Evolutionary conservation across 2,113 vertebrate genomes (phyloP), one percentile per base, ranked within the genome.

Genomic region (Carassius auratus): DNA sequence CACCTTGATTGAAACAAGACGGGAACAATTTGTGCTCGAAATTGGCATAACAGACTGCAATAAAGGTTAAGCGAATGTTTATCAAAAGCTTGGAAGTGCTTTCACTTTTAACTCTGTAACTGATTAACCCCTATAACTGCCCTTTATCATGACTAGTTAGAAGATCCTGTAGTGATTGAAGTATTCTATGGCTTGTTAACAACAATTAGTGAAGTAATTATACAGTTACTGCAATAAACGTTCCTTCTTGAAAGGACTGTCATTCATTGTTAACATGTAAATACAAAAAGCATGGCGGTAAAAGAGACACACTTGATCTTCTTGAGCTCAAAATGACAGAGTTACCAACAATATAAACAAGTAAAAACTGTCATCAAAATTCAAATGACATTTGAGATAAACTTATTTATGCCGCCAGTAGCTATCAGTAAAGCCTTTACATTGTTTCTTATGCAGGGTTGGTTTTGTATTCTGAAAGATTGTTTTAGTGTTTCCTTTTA

Each of bases 141-240:
- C 90, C 89, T 93, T 95, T 95, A 92, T 94, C 83, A 92, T 93
- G 92, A 89, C 81, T 83, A 90, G 88, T 87, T 87, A 87, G 89
- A 91, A 88, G 87, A 82, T 85, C 89, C 89, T 73, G 89, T 89
- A 93, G 93, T 94, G 93, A 95, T 94, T 92, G 91, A 90, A 90
- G 90, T 90, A 91, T 94, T 94, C 88, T 89, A 89, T 85, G 86
- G 90, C 93, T 93, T 95, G 94, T 95, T 95, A 94, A 95, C 93
- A 94, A 90, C 94, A 95, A 95, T 95, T 95, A 95, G 94, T 93
- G 92, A 90, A 91, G 92, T 92, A 95, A 95, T 95, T 95, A 95
- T 90, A 90, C 90, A 93, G 94, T 95, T 95, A 94, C 95, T 76
- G 90, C 95, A 95, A 95, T 95, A 95, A 95, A 95, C 93, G 50